A percentile compares a stretch with the other conserved stretches of the same genome.
These are phyloP conservation scores for Xylocampa areola DNA, from an alignment of 2,888 invertebrate species.

Conservation along the genomic window DNA sequence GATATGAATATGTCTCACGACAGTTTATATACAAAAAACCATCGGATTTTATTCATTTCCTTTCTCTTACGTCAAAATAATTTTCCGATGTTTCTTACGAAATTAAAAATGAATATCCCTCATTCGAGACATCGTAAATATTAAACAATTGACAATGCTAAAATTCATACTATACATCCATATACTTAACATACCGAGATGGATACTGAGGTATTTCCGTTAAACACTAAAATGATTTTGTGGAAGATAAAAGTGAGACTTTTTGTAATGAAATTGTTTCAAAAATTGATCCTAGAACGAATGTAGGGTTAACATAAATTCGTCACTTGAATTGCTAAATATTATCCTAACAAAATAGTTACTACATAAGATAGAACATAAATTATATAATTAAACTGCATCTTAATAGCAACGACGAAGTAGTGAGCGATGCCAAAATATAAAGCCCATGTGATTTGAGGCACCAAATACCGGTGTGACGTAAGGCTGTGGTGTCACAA, in stretches of 20 bases:
- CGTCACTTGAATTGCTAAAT: slow-evolving; percentile 38
- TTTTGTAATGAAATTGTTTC: neutral
- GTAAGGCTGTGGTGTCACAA: slow-evolving; percentile 19
- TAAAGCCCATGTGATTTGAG: slow-evolving; percentile 55
- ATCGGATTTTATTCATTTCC: no score
- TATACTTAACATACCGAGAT: no score
- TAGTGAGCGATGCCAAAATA: slow-evolving; percentile 56
- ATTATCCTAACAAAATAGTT: slow-evolving; percentile 27
- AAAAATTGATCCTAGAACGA: no score
- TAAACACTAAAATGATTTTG: slow-evolving; percentile 6
- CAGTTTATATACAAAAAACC: no score
- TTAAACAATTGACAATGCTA: no score
- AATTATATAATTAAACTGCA: slow-evolving; percentile 54
- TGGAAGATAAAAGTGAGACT: neutral
- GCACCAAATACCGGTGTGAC: slow-evolving; percentile 37
- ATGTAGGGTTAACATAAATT: no score
- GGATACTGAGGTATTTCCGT: slow-evolving; percentile 32
- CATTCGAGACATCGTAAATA: no score
- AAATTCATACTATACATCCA: no score
- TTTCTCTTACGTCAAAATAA: no score
- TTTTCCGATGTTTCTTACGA: no score
- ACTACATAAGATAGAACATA: slow-evolving; percentile 23
- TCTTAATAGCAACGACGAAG: slow-evolving; percentile 54
- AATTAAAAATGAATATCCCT: no score
- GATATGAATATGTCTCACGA: no score